Evolutionary conservation across 1,140 invertebrate species (phyloP).

Genomic region (Aethina tumida): DNA sequence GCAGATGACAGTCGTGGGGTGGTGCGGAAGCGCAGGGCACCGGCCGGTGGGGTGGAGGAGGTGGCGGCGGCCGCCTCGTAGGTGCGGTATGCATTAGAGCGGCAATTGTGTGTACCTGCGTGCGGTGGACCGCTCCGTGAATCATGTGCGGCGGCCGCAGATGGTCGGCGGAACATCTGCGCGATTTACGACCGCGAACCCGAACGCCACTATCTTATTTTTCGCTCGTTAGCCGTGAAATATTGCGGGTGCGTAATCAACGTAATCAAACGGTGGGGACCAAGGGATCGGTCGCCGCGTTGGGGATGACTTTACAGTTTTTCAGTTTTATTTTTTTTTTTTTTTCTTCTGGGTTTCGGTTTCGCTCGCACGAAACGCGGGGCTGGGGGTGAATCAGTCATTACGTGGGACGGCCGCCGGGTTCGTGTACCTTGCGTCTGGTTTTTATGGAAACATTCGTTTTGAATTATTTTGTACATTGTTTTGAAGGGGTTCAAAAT

Average conservation of each 20-base stretch:
- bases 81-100: background rate
- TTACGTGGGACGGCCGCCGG: too few relatives aligned
- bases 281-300: slow-evolving; percentile 2
- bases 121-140: slow-evolving; percentile 3
- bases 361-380: too few relatives aligned
- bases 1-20: slow-evolving; percentile 6
- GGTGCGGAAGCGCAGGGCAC: too few relatives aligned
- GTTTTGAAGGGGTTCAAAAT: too few relatives aligned
- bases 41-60: too few relatives aligned
- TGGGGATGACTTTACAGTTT: slow-evolving; percentile 4
- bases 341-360: too few relatives aligned
- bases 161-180: slow-evolving; percentile 17
- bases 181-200: slow-evolving; percentile 14
- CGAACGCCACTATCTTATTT: slow-evolving; percentile 9
- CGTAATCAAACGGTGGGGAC: background rate
- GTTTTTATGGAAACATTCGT: too few relatives aligned
- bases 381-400: too few relatives aligned
- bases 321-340: background rate
- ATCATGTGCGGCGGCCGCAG: slow-evolving; percentile 12
- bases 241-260: background rate
- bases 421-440: too few relatives aligned
- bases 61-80: background rate
- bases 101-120: slow-evolving; percentile 9
- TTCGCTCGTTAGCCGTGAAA: slow-evolving; percentile 8
- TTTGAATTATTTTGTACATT: too few relatives aligned